phyloP scores from a whole-genome alignment of 1,140 invertebrate genomes.

The Conopomorpha cramerella region DNA sequence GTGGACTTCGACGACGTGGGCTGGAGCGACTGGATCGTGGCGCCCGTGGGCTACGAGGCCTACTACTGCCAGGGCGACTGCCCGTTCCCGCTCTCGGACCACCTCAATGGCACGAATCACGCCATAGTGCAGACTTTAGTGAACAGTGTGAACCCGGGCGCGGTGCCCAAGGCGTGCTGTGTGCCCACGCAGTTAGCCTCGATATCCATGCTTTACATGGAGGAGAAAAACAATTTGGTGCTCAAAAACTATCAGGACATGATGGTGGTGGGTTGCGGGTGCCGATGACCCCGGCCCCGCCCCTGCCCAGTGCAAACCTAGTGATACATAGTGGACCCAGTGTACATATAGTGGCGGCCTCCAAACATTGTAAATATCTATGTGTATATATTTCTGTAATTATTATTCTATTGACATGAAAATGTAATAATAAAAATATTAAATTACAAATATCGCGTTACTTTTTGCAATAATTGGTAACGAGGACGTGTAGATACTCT shows the following conservation, averaged over 20 bases:
- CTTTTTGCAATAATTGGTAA: no score
- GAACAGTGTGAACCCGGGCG: constrained; percentile 86
- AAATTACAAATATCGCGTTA: no score
- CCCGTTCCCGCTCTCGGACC: constrained; percentile 88
- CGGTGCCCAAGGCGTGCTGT: constrained; percentile 91
- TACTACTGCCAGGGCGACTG: constrained; percentile 96
- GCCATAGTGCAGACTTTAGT: constrained; percentile 97
- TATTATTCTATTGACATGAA: constrained; percentile 56
- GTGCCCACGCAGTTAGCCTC: constrained; percentile 87
- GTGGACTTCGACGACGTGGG: constrained; percentile 97
- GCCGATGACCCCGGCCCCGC: constrained; percentile 69
- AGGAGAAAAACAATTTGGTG: constrained; percentile 91
- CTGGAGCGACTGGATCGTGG: constrained; percentile 99
- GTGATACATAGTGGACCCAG: constrained; percentile 50
- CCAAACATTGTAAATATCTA: constrained; percentile 46
- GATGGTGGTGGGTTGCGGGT: constrained; percentile 93
- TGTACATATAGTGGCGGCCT: constrained; percentile 56
- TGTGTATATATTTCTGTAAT: constrained; percentile 55
- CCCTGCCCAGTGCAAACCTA: constrained; percentile 30
- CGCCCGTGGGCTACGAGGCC: constrained; percentile 93
- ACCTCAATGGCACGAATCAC: constrained; percentile 97
- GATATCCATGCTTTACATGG: constrained; percentile 93
- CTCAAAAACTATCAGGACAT: constrained; percentile 97
- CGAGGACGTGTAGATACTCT: no score
- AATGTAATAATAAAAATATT: constrained; percentile 58